These are phyloP conservation scores for Danio kyathit DNA, from an alignment of 2,797 vertebrate genomes.

Conservation along the genomic window DNA sequence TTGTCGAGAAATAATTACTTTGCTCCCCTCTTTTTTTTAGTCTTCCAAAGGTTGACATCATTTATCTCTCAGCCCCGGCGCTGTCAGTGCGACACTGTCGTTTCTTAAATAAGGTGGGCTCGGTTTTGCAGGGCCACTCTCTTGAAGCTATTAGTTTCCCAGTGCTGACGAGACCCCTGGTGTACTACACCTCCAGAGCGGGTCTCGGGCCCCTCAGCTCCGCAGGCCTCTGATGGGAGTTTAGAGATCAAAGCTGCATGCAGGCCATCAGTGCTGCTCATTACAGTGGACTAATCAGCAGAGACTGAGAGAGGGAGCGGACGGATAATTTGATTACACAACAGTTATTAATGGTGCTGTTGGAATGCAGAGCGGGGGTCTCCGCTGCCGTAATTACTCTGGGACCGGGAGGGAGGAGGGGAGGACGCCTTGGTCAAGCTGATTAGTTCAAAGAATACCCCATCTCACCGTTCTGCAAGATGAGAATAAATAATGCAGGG, in stretches of 20 bases:
- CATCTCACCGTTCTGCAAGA: neutral
- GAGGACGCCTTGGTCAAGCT: conserved; percentile 31
- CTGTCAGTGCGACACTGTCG: conserved; percentile 9
- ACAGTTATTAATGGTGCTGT: conserved; percentile 65
- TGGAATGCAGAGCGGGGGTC: conserved; percentile 35
- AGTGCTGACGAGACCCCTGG: neutral
- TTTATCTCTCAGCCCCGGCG: conserved; percentile 48
- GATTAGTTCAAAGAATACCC: conserved; percentile 23
- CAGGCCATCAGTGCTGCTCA: conserved; percentile 58
- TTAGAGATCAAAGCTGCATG: conserved; percentile 58
- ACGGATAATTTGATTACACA: conserved; percentile 66
- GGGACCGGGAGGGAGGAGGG: conserved; percentile 1
- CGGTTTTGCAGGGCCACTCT: conserved; percentile 1
- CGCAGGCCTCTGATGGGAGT: conserved; percentile 33
- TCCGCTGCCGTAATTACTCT: conserved; percentile 49
- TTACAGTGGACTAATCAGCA: conserved; percentile 65
- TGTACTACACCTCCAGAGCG: neutral
- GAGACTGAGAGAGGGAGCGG: conserved; percentile 49
- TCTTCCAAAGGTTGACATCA: conserved; percentile 52
- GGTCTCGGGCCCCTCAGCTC: conserved; percentile 6
- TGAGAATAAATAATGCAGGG: conserved; percentile 25
- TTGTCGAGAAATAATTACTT: conserved; percentile 61
- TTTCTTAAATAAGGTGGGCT: conserved; percentile 31
- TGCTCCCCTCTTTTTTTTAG: conserved; percentile 27
- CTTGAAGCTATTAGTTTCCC: conserved; percentile 6